Evolutionary conservation across 2,888 invertebrate species (phyloP).

Genomic region (Clitarchus hookeri): DNA sequence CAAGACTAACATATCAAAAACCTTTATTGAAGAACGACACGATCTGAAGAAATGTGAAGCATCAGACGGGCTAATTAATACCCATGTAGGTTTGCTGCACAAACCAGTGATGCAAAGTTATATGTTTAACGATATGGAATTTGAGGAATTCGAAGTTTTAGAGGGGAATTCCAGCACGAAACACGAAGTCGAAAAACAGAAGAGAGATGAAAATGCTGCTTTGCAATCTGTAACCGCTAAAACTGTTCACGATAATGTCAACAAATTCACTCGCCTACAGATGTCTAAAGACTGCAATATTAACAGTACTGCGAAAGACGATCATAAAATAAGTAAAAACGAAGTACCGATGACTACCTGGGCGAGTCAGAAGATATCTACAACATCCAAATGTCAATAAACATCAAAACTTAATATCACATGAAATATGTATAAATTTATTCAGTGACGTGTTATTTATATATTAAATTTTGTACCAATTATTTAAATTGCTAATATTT

Average conservation of each 20-base stretch:
- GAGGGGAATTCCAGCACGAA: constrained; percentile 47
- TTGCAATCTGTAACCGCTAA: not conserved
- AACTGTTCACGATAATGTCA: not conserved
- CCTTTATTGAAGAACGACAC: not conserved
- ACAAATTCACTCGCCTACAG: not conserved
- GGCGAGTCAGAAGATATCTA: constrained; percentile 15
- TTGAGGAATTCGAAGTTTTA: constrained; percentile 77
- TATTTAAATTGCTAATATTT: too few relatives aligned
- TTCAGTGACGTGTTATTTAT: too few relatives aligned
- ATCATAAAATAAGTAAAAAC: not conserved
- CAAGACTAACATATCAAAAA: not conserved
- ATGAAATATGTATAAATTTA: too few relatives aligned
- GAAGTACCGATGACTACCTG: constrained; percentile 29
- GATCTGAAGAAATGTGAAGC: too few relatives aligned
- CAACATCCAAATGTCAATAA: not conserved
- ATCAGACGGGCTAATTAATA: not conserved
- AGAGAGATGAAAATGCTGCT: constrained; percentile 20
- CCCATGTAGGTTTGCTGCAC: not conserved
- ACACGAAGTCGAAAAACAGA: not conserved
- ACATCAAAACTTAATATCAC: too few relatives aligned
- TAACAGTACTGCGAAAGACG: not conserved
- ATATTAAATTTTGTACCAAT: too few relatives aligned
- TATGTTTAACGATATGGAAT: constrained; percentile 71
- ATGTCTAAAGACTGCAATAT: not conserved
- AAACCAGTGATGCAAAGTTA: not conserved